Conservation (phyloP, 2,797 vertebrate species). For the Helostoma temminkii region DNA sequence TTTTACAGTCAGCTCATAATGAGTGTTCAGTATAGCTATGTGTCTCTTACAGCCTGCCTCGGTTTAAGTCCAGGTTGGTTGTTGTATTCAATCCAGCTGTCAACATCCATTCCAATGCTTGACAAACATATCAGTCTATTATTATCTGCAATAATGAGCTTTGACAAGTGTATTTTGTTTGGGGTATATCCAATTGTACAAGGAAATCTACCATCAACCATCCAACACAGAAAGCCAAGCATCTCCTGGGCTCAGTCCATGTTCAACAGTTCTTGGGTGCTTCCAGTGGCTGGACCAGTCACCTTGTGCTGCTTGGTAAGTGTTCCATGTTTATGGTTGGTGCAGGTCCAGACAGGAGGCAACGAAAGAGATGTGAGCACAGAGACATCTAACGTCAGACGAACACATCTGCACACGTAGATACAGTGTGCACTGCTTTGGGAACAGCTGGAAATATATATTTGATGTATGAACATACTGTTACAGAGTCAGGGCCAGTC, state of each 20-base stretch:
- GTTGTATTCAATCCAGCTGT: conserved; percentile 35
- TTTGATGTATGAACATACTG: neutral
- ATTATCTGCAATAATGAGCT: conserved; percentile 39
- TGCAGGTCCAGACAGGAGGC: conserved; percentile 16
- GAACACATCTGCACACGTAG: conserved; percentile 17
- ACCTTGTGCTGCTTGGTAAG: conserved; percentile 22
- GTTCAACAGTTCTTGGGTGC: conserved; percentile 45
- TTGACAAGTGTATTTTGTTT: conserved; percentile 63
- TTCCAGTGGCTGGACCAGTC: conserved; percentile 38
- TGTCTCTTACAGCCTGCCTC: conserved; percentile 4
- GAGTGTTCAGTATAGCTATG: conserved; percentile 5
- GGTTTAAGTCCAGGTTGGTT: conserved; percentile 28
- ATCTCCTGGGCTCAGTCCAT: conserved; percentile 48
- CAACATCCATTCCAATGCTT: conserved; percentile 27
- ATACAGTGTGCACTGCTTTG: neutral
- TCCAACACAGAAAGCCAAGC: conserved; percentile 44
- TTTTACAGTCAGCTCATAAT: conserved; percentile 28
- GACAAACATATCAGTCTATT: conserved; percentile 43
- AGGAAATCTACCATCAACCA: conserved; percentile 38
- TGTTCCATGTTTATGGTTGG: conserved; percentile 5
- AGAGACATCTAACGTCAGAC: conserved; percentile 11
- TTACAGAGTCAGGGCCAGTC: neutral
- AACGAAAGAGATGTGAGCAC: conserved; percentile 2
- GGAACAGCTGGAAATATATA: neutral
- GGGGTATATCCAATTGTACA: conserved; percentile 24